phyloP scores from a whole-genome alignment of 2,113 vertebrate genomes.

The Gopherus evgoodei region DNA sequence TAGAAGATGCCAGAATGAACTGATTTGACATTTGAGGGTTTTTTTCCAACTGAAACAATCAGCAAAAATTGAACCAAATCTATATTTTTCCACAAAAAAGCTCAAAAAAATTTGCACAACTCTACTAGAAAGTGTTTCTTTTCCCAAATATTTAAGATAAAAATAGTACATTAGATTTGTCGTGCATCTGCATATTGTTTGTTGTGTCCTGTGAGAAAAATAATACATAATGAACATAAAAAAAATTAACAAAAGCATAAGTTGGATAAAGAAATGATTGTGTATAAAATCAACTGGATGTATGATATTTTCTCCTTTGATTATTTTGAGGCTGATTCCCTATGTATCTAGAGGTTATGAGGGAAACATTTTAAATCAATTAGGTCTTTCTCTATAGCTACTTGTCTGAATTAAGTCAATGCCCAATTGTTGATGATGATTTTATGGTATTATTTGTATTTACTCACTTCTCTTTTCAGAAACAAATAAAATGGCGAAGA shows the following conservation, averaged over 20 bases:
- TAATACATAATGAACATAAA: background rate
- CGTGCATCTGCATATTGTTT: background rate
- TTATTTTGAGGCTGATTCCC: background rate
- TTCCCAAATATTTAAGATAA: background rate
- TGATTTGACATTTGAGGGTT: background rate
- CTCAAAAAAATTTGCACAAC: background rate
- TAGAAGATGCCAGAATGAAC: background rate
- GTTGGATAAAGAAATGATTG: background rate
- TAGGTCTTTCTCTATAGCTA: background rate
- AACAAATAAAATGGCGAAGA: background rate
- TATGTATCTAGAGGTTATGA: background rate
- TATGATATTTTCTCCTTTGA: background rate
- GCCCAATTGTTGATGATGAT: background rate
- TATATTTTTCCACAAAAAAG: background rate
- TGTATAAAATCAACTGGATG: background rate
- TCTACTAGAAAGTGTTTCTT: background rate
- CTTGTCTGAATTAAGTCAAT: background rate
- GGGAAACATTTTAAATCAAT: background rate
- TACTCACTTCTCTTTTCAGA: background rate
- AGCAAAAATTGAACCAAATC: background rate
- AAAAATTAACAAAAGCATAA: background rate
- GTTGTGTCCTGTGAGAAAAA: background rate
- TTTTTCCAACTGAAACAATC: background rate
- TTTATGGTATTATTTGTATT: background rate
- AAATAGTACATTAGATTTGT: background rate